These are phyloP conservation scores for Gallinago undulata DNA, from an alignment of 2,113 vertebrate species.

Conservation along the genomic window DNA sequence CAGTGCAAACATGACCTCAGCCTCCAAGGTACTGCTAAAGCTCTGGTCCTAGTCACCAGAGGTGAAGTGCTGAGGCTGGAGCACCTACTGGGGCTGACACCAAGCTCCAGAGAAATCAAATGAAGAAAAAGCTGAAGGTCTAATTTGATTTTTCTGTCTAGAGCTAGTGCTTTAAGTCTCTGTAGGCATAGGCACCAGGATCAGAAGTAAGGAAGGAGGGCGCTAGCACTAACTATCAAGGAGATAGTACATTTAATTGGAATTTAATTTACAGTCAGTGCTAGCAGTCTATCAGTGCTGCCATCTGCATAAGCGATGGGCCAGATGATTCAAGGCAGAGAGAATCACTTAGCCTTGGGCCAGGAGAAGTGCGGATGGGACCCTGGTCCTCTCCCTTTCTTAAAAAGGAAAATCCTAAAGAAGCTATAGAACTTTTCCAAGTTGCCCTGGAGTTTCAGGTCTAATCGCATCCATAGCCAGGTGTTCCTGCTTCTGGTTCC, in stretches of 20 bases:
- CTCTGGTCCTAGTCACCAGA: not conserved
- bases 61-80: not conserved
- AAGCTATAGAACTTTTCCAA: not conserved
- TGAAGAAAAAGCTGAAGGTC: not conserved
- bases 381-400: not conserved
- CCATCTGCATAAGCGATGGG: not conserved
- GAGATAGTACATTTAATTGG: not conserved
- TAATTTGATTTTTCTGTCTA: not conserved
- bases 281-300: not conserved
- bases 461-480: not conserved
- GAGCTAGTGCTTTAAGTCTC: not conserved
- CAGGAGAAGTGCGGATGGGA: not conserved
- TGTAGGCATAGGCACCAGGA: not conserved
- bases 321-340: not conserved
- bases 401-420: not conserved
- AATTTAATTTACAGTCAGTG: not conserved
- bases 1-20: not conserved
- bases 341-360: not conserved
- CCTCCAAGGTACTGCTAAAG: not conserved
- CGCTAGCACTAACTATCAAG: not conserved
- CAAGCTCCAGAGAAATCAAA: not conserved
- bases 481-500: not conserved
- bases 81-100: not conserved
- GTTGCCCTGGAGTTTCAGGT: not conserved
- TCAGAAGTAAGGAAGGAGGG: not conserved